Conservation (phyloP, 2,113 vertebrate genomes). For the Tachuris rubrigastra region DNA sequence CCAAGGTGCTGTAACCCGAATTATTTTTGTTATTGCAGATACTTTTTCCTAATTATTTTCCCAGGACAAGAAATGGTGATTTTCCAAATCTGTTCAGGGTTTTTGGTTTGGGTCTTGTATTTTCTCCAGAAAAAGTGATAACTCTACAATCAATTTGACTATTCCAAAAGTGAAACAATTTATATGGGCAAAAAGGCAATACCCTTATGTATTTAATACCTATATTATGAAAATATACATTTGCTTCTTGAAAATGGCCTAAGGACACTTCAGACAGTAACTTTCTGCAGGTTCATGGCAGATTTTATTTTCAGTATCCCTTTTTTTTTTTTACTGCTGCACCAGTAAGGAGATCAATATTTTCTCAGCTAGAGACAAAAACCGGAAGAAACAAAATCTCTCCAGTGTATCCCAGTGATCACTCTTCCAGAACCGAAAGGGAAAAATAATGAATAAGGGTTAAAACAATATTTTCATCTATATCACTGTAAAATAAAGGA, state of each 20-base stretch:
- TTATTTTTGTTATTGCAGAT: neutral
- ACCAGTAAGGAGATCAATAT: neutral
- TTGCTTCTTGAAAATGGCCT: neutral
- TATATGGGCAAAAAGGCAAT: neutral
- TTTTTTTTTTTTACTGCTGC: neutral
- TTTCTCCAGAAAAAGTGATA: neutral
- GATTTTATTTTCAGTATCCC: neutral
- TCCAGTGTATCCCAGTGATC: neutral
- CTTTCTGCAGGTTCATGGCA: neutral
- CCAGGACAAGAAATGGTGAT: neutral
- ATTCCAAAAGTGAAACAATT: neutral
- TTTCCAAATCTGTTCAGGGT: neutral
- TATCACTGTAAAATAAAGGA: neutral
- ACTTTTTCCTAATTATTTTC: neutral
- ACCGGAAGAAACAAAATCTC: neutral
- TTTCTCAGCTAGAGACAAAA: neutral
- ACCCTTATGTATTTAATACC: rapidly evolving
- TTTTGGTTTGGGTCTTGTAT: neutral
- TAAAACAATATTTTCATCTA: neutral
- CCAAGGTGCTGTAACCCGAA: neutral
- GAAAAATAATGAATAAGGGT: neutral
- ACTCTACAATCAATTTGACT: neutral
- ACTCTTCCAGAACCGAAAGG: neutral
- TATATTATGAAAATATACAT: neutral
- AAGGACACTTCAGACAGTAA: neutral